Percentiles rank a stretch among this genome's conserved stretches.
Conservation (phyloP, 2,888 invertebrate genomes). For the Coremacera marginata region DNA sequence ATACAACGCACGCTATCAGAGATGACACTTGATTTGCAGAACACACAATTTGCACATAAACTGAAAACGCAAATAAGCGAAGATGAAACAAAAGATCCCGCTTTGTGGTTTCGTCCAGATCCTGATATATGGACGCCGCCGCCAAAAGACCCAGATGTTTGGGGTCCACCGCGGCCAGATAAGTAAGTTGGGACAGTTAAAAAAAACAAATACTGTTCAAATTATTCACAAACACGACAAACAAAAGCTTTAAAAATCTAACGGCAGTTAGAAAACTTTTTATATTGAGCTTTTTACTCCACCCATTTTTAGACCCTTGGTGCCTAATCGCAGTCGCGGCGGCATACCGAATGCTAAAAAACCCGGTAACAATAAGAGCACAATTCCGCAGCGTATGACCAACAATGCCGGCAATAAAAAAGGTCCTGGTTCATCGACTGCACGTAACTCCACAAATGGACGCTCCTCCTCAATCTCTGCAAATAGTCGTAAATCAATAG, state of each 20-base stretch:
- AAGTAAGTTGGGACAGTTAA: conserved; percentile 73
- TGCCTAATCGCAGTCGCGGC: conserved; percentile 59
- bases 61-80: conserved; percentile 63
- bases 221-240: too few relatives aligned
- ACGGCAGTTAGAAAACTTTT: too few relatives aligned
- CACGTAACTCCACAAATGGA: conserved; percentile 46
- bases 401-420: conserved; percentile 44
- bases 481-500: conserved; percentile 46
- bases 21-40: conserved; percentile 68
- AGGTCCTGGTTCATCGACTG: conserved; percentile 39
- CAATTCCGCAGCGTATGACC: conserved; percentile 61
- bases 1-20: conserved; percentile 68
- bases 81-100: conserved; percentile 66
- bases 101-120: conserved; percentile 76
- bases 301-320: conserved; percentile 54
- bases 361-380: conserved; percentile 55
- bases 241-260: too few relatives aligned
- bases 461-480: conserved; percentile 42
- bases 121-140: conserved; percentile 84
- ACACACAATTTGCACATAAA: conserved; percentile 70
- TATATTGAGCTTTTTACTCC: background rate
- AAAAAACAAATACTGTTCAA: background rate
- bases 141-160: conserved; percentile 83
- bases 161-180: conserved; percentile 86
- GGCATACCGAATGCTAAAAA: conserved; percentile 54